Conservation (phyloP, 1,140 invertebrate species). For the Nasonia giraulti region DNA sequence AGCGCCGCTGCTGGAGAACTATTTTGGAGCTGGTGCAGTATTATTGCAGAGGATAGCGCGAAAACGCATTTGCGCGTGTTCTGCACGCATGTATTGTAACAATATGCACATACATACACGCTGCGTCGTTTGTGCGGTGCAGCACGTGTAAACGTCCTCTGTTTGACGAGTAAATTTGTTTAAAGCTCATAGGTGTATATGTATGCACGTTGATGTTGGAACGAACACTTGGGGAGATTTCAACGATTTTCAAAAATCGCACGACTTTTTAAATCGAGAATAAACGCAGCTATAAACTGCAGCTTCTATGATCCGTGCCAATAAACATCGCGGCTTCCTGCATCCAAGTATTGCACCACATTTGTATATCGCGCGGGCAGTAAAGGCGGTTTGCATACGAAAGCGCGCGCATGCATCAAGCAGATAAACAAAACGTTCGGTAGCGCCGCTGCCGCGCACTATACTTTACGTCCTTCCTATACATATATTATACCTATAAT, state of each 20-base stretch:
- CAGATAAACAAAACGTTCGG: constrained; percentile 10
- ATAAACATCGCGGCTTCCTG: neutral
- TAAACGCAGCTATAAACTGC: neutral
- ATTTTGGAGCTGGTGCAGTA: neutral
- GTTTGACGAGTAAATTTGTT: too few relatives aligned
- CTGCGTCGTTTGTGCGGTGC: too few relatives aligned
- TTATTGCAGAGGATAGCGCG: neutral
- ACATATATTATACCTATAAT: neutral
- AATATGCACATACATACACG: too few relatives aligned
- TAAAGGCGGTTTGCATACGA: neutral
- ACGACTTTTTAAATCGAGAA: too few relatives aligned
- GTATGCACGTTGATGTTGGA: too few relatives aligned
- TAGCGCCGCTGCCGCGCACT: neutral
- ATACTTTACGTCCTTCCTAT: neutral
- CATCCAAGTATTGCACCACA: neutral
- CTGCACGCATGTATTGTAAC: neutral
- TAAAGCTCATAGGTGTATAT: too few relatives aligned
- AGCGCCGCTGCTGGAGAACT: constrained; percentile 30
- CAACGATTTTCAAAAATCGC: too few relatives aligned
- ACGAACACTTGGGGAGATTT: too few relatives aligned
- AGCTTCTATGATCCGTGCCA: neutral
- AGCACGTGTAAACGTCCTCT: too few relatives aligned
- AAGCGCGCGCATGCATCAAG: neutral
- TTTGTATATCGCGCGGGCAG: neutral
- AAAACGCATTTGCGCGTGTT: neutral